phyloP scores from a whole-genome alignment of 2,113 vertebrate genomes.

The Synodontis membranacea region DNA sequence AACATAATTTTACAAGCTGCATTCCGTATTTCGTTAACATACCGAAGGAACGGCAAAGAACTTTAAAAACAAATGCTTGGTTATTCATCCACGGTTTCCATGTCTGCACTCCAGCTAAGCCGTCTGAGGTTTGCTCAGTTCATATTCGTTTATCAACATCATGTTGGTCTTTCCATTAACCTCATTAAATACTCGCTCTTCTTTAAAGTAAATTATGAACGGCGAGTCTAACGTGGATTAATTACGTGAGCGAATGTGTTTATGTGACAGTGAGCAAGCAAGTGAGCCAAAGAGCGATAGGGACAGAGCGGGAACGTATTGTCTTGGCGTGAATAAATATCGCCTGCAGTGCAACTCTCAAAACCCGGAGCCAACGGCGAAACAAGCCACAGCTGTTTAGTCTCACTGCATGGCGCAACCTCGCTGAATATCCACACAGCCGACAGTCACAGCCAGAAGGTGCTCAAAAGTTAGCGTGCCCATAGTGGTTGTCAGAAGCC shows the following conservation, averaged over 20 bases:
- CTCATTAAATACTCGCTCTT: conserved; percentile 32
- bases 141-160: conserved; percentile 35
- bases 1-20: not conserved
- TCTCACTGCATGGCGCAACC: not conserved
- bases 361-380: not conserved
- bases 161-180: conserved; percentile 26
- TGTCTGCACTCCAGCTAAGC: not conserved
- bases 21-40: not conserved
- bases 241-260: not conserved
- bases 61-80: not conserved
- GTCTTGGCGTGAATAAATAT: conserved; percentile 2
- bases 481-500: not conserved
- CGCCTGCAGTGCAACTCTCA: not conserved
- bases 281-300: not conserved
- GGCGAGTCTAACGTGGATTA: conserved; percentile 15
- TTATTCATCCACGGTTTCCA: not conserved
- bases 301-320: not conserved
- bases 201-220: conserved; percentile 33
- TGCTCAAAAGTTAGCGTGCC: not conserved
- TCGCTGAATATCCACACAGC: not conserved
- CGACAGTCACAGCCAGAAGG: not conserved
- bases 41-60: not conserved
- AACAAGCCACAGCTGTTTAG: conserved; percentile 4
- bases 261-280: conserved; percentile 24
- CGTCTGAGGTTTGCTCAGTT: not conserved